These are phyloP conservation scores for Muntiacus reevesi DNA, from an alignment of 2,113 vertebrate genomes.

Conservation along the genomic window DNA sequence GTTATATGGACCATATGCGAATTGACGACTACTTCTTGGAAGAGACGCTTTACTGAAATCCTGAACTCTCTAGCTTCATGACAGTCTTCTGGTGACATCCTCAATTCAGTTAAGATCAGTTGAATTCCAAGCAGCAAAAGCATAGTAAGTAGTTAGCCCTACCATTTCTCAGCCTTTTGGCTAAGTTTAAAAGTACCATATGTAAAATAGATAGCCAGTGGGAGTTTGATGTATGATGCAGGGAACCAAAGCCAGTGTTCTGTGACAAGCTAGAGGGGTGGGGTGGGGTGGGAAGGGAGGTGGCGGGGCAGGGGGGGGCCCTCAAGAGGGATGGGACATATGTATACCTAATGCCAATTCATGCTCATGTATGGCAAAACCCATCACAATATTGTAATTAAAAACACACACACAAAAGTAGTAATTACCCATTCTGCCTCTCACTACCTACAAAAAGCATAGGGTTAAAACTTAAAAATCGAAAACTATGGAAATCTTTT, in stretches of 20 bases:
- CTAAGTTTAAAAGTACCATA: neutral
- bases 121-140: neutral
- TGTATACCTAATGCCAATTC: neutral
- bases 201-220: neutral
- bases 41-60: neutral
- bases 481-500: neutral
- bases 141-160: neutral
- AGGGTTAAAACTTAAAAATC: neutral
- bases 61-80: neutral
- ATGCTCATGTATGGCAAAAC: neutral
- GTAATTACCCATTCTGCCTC: neutral
- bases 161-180: neutral
- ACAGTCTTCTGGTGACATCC: neutral
- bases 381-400: neutral
- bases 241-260: neutral
- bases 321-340: neutral
- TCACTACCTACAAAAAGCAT: neutral
- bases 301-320: neutral
- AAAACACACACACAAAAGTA: neutral
- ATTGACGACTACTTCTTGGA: neutral
- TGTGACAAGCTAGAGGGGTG: neutral
- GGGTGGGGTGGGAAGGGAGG: neutral
- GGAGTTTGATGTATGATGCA: neutral
- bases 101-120: neutral
- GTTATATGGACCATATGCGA: neutral